These are phyloP conservation scores for Gallinago jamesoni DNA, from an alignment of 2,113 vertebrate genomes.

Conservation along the genomic window DNA sequence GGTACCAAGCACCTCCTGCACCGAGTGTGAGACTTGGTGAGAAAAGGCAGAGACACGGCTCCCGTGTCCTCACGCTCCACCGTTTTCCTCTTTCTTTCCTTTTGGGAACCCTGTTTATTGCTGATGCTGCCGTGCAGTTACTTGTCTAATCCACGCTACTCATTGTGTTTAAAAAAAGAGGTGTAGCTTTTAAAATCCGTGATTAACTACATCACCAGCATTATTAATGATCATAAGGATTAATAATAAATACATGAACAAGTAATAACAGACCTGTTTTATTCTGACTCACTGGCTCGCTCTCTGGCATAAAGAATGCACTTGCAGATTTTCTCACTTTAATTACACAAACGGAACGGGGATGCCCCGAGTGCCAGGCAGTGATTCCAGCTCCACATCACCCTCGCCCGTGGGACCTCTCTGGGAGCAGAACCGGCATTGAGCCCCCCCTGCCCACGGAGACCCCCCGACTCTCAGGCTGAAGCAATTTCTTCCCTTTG, in stretches of 20 bases:
- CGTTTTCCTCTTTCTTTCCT: background rate
- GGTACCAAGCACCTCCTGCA: background rate
- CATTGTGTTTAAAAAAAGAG: background rate
- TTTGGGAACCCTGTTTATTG: background rate
- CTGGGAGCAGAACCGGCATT: rapidly evolving
- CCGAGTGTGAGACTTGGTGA: background rate
- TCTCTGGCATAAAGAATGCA: background rate
- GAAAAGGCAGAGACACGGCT: rapidly evolving
- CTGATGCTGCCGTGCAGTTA: background rate
- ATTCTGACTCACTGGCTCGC: background rate
- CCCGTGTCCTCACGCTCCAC: rapidly evolving
- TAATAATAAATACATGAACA: background rate
- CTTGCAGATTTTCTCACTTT: background rate
- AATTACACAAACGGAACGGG: background rate
- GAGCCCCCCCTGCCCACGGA: background rate
- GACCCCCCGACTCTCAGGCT: background rate
- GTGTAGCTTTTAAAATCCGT: background rate
- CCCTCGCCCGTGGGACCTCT: background rate
- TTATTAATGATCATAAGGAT: background rate
- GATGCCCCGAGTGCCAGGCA: rapidly evolving
- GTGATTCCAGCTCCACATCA: background rate
- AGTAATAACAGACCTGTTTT: background rate
- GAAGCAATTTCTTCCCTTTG: background rate
- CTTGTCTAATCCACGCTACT: background rate
- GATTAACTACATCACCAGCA: background rate